phyloP scores from a whole-genome alignment of 2,113 vertebrate species.

The Sakesphorus luctuosus region DNA sequence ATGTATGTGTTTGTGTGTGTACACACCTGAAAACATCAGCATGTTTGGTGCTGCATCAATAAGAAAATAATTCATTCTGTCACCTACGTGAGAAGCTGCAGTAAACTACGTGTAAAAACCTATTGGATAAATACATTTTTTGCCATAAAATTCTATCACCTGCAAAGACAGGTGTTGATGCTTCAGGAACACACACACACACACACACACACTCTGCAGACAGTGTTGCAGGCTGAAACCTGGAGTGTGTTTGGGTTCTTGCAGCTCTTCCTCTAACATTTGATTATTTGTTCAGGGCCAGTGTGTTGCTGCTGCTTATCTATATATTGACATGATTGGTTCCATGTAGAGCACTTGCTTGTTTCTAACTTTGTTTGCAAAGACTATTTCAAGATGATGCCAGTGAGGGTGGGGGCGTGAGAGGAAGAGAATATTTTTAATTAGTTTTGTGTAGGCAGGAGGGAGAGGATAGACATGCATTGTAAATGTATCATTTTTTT shows the following conservation, averaged over 20 bases:
- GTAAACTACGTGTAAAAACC: constrained; percentile 2
- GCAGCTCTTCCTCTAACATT: not conserved
- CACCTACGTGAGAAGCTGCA: constrained; percentile 2
- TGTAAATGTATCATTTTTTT: not conserved
- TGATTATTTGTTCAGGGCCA: not conserved
- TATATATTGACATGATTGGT: constrained; percentile 17
- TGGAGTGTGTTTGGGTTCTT: not conserved
- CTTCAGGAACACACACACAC: not conserved
- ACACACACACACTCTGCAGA: not conserved
- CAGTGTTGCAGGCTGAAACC: not conserved
- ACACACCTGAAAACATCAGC: not conserved
- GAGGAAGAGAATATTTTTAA: constrained; percentile 52
- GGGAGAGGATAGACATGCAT: not conserved
- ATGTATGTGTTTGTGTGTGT: too few species aligned
- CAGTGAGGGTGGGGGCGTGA: not conserved
- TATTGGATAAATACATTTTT: not conserved
- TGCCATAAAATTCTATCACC: constrained; percentile 15
- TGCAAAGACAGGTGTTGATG: constrained; percentile 32
- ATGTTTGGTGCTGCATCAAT: not conserved
- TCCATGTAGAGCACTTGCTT: not conserved
- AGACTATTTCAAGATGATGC: constrained; percentile 38
- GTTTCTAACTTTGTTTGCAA: constrained; percentile 48
- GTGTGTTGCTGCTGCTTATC: not conserved
- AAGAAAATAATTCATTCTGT: not conserved
- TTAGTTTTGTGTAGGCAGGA: constrained; percentile 48